Conservation (phyloP, 2,113 vertebrate species). For the Hirundichthys speculiger region DNA sequence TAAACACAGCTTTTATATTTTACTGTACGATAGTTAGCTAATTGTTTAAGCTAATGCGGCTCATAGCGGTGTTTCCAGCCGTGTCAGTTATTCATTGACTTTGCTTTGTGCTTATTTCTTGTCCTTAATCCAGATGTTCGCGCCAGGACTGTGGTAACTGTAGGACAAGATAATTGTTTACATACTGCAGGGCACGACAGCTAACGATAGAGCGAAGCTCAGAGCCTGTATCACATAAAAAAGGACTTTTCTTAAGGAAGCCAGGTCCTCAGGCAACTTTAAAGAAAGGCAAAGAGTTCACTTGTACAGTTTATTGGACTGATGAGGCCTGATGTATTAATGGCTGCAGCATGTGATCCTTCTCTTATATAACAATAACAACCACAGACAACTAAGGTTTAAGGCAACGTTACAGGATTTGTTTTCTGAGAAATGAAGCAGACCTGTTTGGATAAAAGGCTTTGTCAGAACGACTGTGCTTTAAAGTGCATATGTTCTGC, state of each 20-base stretch:
- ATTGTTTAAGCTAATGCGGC: constrained; percentile 55
- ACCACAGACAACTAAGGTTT: constrained; percentile 12
- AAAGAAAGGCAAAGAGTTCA: constrained; percentile 40
- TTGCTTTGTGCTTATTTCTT: constrained; percentile 22
- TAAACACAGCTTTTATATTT: constrained; percentile 51
- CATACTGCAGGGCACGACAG: constrained; percentile 53
- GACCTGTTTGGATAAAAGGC: constrained; percentile 6
- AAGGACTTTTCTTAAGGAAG: constrained; percentile 14
- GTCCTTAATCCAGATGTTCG: constrained; percentile 45
- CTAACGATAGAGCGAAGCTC: constrained; percentile 30
- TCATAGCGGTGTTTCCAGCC: constrained; percentile 39
- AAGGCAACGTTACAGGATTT: constrained; percentile 8
- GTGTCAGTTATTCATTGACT: constrained; percentile 36
- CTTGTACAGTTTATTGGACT: constrained; percentile 36
- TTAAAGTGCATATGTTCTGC: constrained; percentile 18
- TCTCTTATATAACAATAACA: constrained; percentile 31
- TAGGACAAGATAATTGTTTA: constrained; percentile 57
- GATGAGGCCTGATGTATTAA: constrained; percentile 64
- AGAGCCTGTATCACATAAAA: constrained; percentile 22
- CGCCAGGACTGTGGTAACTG: constrained; percentile 44
- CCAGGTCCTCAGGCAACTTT: constrained; percentile 53
- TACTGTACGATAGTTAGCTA: constrained; percentile 50
- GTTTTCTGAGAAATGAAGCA: constrained; percentile 11
- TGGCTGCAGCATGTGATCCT: constrained; percentile 51
- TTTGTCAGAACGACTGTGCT: constrained; percentile 6